A percentile compares a stretch with the other conserved stretches of the same genome.
phyloP scores from a whole-genome alignment of 2,797 vertebrate species.

The Pangasius djambal region DNA sequence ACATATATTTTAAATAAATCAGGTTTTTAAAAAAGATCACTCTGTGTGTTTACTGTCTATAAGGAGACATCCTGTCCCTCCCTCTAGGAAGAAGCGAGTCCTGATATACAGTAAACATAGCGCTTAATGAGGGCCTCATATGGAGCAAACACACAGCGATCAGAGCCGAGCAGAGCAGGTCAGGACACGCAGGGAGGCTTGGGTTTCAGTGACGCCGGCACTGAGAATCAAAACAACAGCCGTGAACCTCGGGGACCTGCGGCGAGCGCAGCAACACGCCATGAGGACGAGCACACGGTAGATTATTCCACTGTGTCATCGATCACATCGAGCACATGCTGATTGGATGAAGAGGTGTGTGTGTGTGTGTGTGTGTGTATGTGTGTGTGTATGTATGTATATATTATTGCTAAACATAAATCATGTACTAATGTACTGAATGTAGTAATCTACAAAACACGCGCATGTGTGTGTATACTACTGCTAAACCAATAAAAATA shows the following conservation, averaged over 20 bases:
- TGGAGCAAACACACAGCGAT: constrained; percentile 31
- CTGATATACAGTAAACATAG: too few species aligned
- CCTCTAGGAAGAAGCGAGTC: constrained; percentile 3
- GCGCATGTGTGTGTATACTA: too few species aligned
- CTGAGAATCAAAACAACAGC: constrained; percentile 59
- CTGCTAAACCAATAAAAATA: too few species aligned
- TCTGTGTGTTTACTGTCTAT: not conserved
- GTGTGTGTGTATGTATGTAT: not conserved
- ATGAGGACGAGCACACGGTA: not conserved
- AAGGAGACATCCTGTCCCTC: not conserved
- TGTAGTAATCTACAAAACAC: too few species aligned
- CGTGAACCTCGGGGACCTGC: constrained; percentile 38
- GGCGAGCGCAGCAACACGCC: constrained; percentile 10
- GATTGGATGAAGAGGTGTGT: not conserved
- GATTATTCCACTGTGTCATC: constrained; percentile 22
- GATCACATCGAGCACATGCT: not conserved
- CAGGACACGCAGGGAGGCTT: constrained; percentile 58
- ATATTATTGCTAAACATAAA: too few species aligned
- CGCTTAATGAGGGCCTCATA: constrained; percentile 40
- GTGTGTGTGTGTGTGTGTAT: constrained; percentile 10
- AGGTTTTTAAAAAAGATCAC: not conserved
- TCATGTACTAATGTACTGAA: too few species aligned
- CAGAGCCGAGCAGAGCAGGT: constrained; percentile 28
- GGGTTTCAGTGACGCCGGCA: constrained; percentile 60
- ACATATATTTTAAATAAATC: not conserved